Evolutionary conservation across 2,888 invertebrate species (phyloP).

Genomic region (Colletes collaris): DNA sequence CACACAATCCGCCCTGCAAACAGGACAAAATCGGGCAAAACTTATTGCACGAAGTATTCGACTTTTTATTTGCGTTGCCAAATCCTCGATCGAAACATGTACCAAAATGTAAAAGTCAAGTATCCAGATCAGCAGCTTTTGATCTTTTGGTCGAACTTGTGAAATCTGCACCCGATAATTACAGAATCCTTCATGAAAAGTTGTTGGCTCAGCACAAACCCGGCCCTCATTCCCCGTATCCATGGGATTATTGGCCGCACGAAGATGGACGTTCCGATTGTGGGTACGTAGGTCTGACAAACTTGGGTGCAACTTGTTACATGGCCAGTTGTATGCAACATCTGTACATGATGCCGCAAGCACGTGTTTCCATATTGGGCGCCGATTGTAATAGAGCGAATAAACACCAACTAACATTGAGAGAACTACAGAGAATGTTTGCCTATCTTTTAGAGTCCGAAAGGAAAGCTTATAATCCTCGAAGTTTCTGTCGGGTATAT

Average conservation of each 20-base stretch:
- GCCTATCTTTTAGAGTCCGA: constrained; percentile 97
- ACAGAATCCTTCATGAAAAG: constrained; percentile 91
- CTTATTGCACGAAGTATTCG: constrained; percentile 89
- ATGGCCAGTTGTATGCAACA: constrained; percentile 99
- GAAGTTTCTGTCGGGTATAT: constrained; percentile 97
- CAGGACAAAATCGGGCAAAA: constrained; percentile 90
- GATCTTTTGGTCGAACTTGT: constrained; percentile 95
- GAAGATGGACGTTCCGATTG: constrained; percentile 97
- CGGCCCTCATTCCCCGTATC: constrained; percentile 92
- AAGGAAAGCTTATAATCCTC: constrained; percentile 96
- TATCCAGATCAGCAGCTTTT: constrained; percentile 95
- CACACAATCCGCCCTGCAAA: constrained; percentile 95
- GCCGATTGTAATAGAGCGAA: constrained; percentile 89
- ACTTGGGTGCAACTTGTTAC: constrained; percentile 98
- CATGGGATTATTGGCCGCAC: constrained; percentile 99
- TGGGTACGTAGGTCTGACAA: constrained; percentile 97
- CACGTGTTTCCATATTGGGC: constrained; percentile 91
- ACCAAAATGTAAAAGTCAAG: constrained; percentile 96
- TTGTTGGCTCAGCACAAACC: constrained; percentile 94
- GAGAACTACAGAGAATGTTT: constrained; percentile 97
- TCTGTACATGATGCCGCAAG: constrained; percentile 98
- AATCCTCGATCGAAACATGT: constrained; percentile 92
- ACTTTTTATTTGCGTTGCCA: constrained; percentile 95
- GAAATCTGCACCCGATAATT: constrained; percentile 93
- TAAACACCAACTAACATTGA: constrained; percentile 92